Evolutionary conservation across 2,113 vertebrate genomes (phyloP).

Genomic region (Rhinoptilus africanus): DNA sequence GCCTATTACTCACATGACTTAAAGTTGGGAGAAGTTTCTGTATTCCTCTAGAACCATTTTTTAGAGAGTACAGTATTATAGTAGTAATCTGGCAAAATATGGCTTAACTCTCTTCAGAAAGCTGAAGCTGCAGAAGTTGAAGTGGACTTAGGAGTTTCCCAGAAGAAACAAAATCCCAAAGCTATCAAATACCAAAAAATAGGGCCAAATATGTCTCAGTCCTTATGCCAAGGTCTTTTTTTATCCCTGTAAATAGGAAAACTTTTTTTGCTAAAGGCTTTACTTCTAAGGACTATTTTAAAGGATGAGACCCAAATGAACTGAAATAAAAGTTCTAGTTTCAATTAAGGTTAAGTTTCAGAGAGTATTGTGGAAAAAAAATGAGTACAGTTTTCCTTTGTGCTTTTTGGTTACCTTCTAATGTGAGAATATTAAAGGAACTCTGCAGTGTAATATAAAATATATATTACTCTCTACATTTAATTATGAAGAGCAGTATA

Average conservation of each 20-base stretch:
- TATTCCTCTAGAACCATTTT: background rate
- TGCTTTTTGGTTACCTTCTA: background rate
- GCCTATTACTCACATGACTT: background rate
- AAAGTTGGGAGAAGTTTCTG: background rate
- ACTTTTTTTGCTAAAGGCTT: background rate
- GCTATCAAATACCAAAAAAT: background rate
- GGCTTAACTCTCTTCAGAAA: background rate
- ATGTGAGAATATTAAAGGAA: background rate
- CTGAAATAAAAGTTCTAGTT: background rate
- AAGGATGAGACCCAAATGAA: background rate
- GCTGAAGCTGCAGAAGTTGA: background rate
- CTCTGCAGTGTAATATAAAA: background rate
- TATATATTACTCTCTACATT: background rate
- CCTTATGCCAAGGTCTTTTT: background rate
- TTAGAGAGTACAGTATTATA: background rate
- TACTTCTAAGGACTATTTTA: background rate
- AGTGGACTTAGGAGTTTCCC: background rate
- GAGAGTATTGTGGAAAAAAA: background rate
- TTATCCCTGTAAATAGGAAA: background rate
- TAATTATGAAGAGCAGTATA: background rate
- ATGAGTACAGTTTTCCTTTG: accelerated
- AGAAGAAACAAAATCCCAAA: background rate
- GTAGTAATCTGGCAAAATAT: background rate
- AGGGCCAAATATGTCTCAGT: background rate
- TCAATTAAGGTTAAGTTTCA: background rate